These are phyloP conservation scores for Asobara japonica DNA, from an alignment of 1,140 invertebrate species.

Conservation along the genomic window DNA sequence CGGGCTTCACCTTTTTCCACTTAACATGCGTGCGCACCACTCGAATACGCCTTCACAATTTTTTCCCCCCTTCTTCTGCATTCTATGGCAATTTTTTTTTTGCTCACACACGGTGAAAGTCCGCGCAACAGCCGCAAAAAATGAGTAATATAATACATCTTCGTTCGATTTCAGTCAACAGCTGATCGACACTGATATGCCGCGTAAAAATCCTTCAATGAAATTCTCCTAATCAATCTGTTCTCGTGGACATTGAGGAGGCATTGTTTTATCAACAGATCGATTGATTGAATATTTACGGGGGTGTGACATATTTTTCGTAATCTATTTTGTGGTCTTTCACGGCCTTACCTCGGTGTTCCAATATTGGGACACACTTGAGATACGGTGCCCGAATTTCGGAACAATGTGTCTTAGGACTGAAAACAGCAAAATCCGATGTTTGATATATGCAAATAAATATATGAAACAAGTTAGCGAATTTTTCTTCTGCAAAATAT, in stretches of 20 bases:
- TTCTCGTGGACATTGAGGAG: neutral
- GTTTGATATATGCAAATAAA: no score
- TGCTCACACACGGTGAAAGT: conserved; percentile 36
- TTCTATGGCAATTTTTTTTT: conserved; percentile 52
- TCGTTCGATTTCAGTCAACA: conserved; percentile 15
- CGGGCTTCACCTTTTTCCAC: conserved; percentile 57
- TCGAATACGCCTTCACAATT: conserved; percentile 29
- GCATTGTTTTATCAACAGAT: no score
- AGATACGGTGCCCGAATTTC: no score
- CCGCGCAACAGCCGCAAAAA: conserved; percentile 31
- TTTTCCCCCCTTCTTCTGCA: conserved; percentile 40
- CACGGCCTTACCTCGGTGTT: no score
- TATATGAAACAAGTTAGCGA: no score
- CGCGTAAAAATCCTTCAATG: neutral
- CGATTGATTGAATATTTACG: no score
- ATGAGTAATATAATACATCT: conserved; percentile 17
- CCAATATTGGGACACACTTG: no score
- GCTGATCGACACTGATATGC: conserved; percentile 13
- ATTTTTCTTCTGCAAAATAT: no score
- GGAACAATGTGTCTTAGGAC: no score
- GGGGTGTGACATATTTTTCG: no score
- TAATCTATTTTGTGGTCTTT: no score
- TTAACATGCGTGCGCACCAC: conserved; percentile 39
- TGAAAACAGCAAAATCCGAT: no score
- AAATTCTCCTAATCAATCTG: neutral